phyloP scores from a whole-genome alignment of 1,140 invertebrate species.

The Hormaphis cornu region DNA sequence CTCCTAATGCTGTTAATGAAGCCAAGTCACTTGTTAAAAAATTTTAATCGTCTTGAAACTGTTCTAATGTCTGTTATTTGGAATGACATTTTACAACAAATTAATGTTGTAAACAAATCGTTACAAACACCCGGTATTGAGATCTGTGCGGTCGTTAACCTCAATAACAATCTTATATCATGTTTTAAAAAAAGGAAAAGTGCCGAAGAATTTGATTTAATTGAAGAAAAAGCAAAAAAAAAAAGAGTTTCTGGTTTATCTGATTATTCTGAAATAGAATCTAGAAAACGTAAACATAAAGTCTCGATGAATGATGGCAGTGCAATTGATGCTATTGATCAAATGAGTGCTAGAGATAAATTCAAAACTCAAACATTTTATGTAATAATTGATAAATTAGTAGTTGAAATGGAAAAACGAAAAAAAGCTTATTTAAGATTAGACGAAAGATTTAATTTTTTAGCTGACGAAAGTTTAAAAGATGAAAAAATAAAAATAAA shows the following conservation, averaged over 20 bases:
- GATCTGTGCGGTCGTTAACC: not conserved
- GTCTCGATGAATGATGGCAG: not conserved
- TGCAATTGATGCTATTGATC: not conserved
- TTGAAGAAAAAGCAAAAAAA: not conserved
- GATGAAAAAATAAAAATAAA: too few relatives aligned
- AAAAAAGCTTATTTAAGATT: not conserved
- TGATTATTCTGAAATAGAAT: conserved; percentile 4
- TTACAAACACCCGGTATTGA: not conserved
- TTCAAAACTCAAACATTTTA: conserved; percentile 4
- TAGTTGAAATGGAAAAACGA: not conserved
- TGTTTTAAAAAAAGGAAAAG: not conserved
- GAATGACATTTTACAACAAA: conserved; percentile 31
- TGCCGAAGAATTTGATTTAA: not conserved
- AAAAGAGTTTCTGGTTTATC: conserved; percentile 7
- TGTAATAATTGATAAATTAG: conserved; percentile 2
- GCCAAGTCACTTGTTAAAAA: conserved; percentile 24
- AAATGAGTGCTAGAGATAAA: not conserved
- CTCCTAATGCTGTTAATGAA: conserved; percentile 4
- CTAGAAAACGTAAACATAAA: conserved; percentile 3
- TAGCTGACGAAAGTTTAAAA: too few relatives aligned
- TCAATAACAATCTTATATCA: not conserved
- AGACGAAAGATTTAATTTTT: not conserved
- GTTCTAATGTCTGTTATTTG: conserved; percentile 28
- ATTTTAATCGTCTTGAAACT: conserved; percentile 28
- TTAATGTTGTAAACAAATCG: conserved; percentile 19